Evolutionary conservation across 2,888 invertebrate species (phyloP).

Genomic region (Morinoia aosen): DNA sequence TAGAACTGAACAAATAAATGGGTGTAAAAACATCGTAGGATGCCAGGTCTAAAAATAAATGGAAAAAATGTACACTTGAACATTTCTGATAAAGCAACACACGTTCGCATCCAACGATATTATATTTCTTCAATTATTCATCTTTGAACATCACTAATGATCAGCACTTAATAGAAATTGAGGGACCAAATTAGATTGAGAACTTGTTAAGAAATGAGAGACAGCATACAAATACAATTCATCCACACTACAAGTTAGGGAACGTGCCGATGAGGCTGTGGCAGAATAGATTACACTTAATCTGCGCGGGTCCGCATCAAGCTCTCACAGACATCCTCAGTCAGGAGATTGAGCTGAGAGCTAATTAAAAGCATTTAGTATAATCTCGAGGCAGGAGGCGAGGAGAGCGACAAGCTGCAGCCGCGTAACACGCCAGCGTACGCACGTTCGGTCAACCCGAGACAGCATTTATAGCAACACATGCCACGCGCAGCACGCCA

Average conservation of each 20-base stretch:
- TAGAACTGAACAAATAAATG: background rate
- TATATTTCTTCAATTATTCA: too few relatives aligned
- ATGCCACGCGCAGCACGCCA: background rate
- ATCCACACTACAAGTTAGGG: background rate
- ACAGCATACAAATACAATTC: background rate
- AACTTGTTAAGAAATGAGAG: background rate
- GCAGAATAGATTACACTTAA: background rate
- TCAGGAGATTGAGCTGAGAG: background rate
- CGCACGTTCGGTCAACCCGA: too few relatives aligned
- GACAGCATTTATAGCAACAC: background rate
- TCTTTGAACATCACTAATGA: background rate
- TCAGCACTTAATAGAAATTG: background rate
- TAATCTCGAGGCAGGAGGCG: background rate
- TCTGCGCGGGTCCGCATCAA: background rate
- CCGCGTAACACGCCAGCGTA: too few relatives aligned
- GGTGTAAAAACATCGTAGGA: background rate
- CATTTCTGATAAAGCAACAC: background rate
- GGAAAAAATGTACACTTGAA: background rate
- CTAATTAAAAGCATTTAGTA: slow-evolving; percentile 2
- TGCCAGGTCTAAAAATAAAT: background rate
- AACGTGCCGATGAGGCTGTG: background rate
- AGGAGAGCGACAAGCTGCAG: background rate
- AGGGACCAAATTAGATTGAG: background rate
- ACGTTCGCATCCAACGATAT: background rate
- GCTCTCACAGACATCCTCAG: background rate